Base-by-base conservation (phyloP, 2,113 vertebrate species). In the Upupa epops region DNA sequence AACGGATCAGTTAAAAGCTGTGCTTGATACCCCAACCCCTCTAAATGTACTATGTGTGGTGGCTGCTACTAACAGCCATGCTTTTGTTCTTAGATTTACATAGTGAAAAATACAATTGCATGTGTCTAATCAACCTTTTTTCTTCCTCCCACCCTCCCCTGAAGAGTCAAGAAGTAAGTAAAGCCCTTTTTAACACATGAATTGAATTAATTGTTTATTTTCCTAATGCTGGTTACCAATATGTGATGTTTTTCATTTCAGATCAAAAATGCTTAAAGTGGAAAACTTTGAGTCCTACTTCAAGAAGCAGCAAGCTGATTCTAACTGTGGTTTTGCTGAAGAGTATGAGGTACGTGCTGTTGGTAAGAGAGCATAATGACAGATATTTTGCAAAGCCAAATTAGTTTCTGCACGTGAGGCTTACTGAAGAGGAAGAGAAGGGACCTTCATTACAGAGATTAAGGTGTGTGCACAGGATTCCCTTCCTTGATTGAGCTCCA, bases 291-390 rank as follows among this genome's bases (percentile, higher is more conserved):
- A 98, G 82, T 92, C 96, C 13, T 98, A 99, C 95, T 99, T 98
- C 93, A 98, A 96, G 95, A 99, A 98, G 86, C 98, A 99, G 95
- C 98, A 97, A 84, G 98, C 98, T 3, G 98, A 99, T 93, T 98
- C 98, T 83, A 99, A 98, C 96, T 99, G 98, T 93, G 99, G 99
- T 58, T 99, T 99, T 84, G 98, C 98, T n/a, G 98, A 98, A 89
- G 99, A 99, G 68, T 99, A 99, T 83, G 99, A 99, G 97, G 99
- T 99, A 91, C 2, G 94, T 92, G 55, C n/a, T 52, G 12, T 90
- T 31, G 37, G 40, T 31, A 31, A 66, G 72, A 83, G 34, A 51
- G 26, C 66, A 86, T 89, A 17, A 13, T 28, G 24, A 45, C 32
- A 70, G 60, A 36, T 31, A 18, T n/a, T 78, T 52, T 77, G 42